Conservation (phyloP, 2,113 vertebrate genomes). For the Meriones unguiculatus region DNA sequence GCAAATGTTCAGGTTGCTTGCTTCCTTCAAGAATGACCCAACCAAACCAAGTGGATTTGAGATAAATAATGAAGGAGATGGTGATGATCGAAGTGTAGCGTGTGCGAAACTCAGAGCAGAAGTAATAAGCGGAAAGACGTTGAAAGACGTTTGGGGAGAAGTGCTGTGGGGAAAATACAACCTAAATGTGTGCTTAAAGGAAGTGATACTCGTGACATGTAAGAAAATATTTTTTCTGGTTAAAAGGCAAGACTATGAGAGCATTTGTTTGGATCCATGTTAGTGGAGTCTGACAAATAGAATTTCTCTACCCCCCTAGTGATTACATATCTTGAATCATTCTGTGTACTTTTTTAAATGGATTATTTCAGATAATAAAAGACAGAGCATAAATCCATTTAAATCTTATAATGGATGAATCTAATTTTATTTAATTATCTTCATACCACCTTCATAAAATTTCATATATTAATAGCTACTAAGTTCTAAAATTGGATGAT, state of each 20-base stretch:
- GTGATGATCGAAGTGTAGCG: background rate
- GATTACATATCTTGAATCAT: conserved; percentile 40
- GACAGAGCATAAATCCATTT: conserved; percentile 43
- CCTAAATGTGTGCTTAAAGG: background rate
- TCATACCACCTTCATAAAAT: conserved; percentile 47
- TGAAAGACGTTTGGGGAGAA: background rate
- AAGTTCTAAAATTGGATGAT: conserved; percentile 53
- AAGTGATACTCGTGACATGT: background rate
- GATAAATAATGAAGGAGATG: background rate
- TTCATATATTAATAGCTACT: conserved; percentile 61
- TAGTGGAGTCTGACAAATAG: background rate
- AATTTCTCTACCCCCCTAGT: conserved; percentile 23
- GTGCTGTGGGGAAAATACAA: background rate
- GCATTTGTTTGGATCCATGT: background rate
- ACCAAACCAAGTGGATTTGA: background rate
- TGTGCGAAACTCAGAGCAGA: background rate
- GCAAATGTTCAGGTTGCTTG: background rate
- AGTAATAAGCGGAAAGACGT: background rate
- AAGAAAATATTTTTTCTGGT: background rate
- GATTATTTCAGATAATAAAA: conserved; percentile 56
- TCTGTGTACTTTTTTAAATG: conserved; percentile 55
- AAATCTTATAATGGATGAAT: conserved; percentile 57
- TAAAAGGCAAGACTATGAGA: background rate
- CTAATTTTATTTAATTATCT: conserved; percentile 71
- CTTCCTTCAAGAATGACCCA: background rate